Conservation (phyloP, 2,113 vertebrate species). For the Chiloscyllium plagiosum region DNA sequence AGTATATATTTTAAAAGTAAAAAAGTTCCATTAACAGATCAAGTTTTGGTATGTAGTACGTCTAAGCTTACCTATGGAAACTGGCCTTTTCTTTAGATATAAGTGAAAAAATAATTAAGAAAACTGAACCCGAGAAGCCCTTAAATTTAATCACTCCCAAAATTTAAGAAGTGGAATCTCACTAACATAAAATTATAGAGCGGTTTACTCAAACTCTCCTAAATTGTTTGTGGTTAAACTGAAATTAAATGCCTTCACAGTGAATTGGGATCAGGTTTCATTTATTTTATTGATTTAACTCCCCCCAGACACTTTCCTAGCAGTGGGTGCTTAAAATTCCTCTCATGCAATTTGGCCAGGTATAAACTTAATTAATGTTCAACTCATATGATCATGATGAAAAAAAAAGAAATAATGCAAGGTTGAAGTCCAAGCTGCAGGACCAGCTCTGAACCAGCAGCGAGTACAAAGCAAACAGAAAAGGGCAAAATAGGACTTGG, state of each 20-base stretch:
- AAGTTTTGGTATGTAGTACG: background rate
- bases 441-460: background rate
- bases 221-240: background rate
- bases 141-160: constrained; percentile 10
- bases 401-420: background rate
- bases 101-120: background rate
- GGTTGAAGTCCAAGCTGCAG: background rate
- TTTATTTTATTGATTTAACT: background rate
- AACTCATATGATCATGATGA: no score
- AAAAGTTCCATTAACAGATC: background rate
- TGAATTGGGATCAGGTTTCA: background rate
- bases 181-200: background rate
- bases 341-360: background rate
- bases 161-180: no score
- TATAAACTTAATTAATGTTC: background rate
- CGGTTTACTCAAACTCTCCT: background rate
- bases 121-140: background rate
- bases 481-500: background rate
- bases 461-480: background rate
- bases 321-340: background rate
- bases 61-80: background rate
- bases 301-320: background rate
- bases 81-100: background rate
- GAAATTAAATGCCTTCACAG: background rate
- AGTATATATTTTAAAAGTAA: background rate